Conservation (phyloP, 1,140 invertebrate genomes). For the Aporrectodea caliginosa region DNA sequence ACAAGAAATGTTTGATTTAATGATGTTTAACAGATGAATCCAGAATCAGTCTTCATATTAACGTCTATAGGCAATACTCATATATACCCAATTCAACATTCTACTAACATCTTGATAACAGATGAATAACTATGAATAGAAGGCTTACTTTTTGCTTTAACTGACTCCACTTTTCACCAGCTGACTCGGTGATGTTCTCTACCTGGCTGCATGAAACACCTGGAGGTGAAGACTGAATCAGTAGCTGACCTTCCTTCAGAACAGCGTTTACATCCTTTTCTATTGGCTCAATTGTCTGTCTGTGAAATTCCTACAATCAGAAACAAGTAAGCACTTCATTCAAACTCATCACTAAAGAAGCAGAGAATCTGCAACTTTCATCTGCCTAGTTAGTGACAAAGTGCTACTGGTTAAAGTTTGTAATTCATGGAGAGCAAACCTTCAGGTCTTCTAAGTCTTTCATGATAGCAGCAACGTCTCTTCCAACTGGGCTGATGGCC, state of each 20-base stretch:
- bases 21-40: too few species aligned
- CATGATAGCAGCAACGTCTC: slow-evolving; percentile 83
- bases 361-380: too few species aligned
- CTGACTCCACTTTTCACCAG: slow-evolving; percentile 88
- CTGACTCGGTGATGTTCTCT: slow-evolving; percentile 82
- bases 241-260: slow-evolving; percentile 74
- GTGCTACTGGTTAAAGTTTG: too few species aligned
- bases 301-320: slow-evolving; percentile 52
- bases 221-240: slow-evolving; percentile 80
- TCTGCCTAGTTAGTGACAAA: too few species aligned
- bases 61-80: too few species aligned
- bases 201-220: slow-evolving; percentile 77
- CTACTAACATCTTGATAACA: too few species aligned
- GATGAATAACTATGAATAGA: too few species aligned
- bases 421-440: too few species aligned
- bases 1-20: too few species aligned
- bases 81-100: too few species aligned
- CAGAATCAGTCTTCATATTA: too few species aligned
- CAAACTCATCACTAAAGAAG: too few species aligned
- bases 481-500: slow-evolving; percentile 75
- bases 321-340: slow-evolving; percentile 57
- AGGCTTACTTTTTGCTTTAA: slow-evolving; percentile 74
- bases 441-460: slow-evolving; percentile 89
- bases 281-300: slow-evolving; percentile 70
- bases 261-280: slow-evolving; percentile 74